These are phyloP conservation scores for Plodia interpunctella DNA, from an alignment of 1,140 invertebrate species.

Conservation along the genomic window DNA sequence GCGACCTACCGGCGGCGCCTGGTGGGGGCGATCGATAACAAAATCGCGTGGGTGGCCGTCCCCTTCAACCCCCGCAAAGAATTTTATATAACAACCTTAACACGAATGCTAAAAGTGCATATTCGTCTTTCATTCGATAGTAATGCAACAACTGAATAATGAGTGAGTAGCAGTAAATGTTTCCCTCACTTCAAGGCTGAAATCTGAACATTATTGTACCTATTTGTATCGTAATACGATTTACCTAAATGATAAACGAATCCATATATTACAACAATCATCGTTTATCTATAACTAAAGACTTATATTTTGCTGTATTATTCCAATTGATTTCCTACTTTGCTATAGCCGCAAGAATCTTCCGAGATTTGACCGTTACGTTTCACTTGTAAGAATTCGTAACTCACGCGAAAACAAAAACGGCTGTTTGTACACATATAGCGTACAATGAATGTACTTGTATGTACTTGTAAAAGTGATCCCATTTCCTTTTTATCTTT, in stretches of 20 bases:
- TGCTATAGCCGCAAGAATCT: too few relatives aligned
- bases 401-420: background rate
- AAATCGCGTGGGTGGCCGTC: constrained; percentile 46
- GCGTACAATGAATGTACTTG: background rate
- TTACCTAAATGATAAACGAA: too few relatives aligned
- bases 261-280: too few relatives aligned
- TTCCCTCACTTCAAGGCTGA: constrained; percentile 2
- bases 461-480: too few relatives aligned
- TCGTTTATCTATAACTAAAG: too few relatives aligned
- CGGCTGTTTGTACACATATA: background rate
- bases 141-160: background rate
- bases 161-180: background rate
- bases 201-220: background rate
- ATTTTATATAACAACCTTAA: background rate
- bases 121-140: background rate
- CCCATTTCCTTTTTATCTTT: background rate
- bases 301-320: too few relatives aligned
- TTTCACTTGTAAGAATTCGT: background rate
- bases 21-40: constrained; percentile 52
- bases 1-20: constrained; percentile 39
- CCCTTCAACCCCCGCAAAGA: constrained; percentile 25
- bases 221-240: background rate
- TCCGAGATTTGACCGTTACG: background rate
- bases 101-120: background rate
- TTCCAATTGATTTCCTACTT: too few relatives aligned